These are phyloP conservation scores for Triplophysa siluroides DNA, from an alignment of 2,113 vertebrate species.

Conservation along the genomic window DNA sequence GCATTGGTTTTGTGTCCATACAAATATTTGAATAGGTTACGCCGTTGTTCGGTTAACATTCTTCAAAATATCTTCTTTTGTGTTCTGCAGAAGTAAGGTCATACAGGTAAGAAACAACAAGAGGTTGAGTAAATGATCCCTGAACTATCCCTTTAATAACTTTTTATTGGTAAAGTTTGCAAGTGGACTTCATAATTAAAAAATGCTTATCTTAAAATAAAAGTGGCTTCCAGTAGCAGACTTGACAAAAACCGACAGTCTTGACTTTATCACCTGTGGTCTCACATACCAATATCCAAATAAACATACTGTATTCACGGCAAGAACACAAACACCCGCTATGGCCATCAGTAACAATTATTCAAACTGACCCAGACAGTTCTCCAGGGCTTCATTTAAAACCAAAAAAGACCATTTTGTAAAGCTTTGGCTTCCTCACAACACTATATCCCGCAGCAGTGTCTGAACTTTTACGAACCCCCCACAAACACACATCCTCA, in stretches of 20 bases:
- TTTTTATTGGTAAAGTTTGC: no score
- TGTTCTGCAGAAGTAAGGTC: no score
- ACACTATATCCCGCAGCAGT: conserved; percentile 43
- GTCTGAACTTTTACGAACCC: conserved; percentile 36
- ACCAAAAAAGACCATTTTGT: conserved; percentile 51
- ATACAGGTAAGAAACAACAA: no score
- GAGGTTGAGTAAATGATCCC: no score
- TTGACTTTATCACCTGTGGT: conserved; percentile 40
- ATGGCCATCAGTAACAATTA: conserved; percentile 44
- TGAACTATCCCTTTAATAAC: no score
- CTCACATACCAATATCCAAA: background rate
- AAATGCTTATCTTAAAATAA: background rate
- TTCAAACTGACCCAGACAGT: conserved; percentile 50
- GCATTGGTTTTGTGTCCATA: no score
- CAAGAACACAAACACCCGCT: conserved; percentile 28
- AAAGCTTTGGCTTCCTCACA: conserved; percentile 50
- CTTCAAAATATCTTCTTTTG: no score
- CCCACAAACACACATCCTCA: background rate
- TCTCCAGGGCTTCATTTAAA: conserved; percentile 57
- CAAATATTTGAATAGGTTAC: no score
- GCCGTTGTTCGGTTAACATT: no score
- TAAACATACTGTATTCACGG: conserved; percentile 1
- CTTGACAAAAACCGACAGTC: conserved; percentile 34
- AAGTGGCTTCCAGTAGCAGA: background rate
- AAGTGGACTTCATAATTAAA: no score